Conservation (phyloP, 2,888 invertebrate species). For the Falcaria lacertinaria region DNA sequence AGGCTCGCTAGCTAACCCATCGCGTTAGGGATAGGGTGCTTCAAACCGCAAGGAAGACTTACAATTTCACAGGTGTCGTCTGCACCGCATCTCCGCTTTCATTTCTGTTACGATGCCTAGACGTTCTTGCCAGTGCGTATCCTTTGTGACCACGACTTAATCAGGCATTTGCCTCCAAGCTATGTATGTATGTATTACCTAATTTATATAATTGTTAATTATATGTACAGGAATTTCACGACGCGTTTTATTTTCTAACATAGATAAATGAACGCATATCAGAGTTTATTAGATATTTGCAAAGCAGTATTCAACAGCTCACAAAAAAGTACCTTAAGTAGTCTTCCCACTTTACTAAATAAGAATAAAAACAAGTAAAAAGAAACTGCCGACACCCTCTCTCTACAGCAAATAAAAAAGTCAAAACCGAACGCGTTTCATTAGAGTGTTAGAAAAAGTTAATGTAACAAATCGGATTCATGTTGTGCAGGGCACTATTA, state of each 20-base stretch:
- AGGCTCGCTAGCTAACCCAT: constrained; percentile 10
- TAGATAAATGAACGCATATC: no score
- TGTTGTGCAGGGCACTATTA: not conserved
- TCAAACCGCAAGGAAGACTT: constrained; percentile 70
- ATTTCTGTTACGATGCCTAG: constrained; percentile 42
- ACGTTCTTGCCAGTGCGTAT: constrained; percentile 13
- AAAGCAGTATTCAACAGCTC: no score
- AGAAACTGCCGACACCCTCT: no score
- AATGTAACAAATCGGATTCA: not conserved
- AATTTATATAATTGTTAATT: no score
- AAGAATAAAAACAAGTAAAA: no score
- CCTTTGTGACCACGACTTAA: not conserved
- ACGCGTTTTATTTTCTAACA: no score
- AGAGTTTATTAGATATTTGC: no score
- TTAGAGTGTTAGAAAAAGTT: not conserved
- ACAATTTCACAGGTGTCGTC: constrained; percentile 70
- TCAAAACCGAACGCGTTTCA: not conserved
- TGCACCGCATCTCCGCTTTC: constrained; percentile 46
- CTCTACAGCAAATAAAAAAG: not conserved
- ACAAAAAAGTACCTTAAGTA: no score
- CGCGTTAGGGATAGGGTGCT: constrained; percentile 10
- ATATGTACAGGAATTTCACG: no score
- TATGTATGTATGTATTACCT: no score
- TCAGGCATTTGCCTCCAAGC: constrained; percentile 10
- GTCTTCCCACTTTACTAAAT: no score